Conservation (phyloP, 1,140 invertebrate species). For the Oryctes rhinoceros region DNA sequence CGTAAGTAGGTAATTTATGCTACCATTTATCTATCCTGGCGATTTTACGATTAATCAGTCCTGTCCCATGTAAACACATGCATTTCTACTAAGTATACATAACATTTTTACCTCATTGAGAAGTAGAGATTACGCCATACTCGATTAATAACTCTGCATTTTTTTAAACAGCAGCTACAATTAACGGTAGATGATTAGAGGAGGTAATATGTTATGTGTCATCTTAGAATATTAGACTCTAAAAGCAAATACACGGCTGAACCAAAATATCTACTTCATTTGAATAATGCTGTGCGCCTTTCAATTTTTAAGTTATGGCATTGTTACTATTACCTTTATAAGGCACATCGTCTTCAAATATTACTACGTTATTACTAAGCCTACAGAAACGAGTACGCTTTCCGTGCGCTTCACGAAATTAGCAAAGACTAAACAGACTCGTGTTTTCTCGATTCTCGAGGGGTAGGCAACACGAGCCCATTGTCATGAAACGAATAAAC, state of each 20-base stretch:
- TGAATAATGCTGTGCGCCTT: neutral
- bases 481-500: too few species aligned
- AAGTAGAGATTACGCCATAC: neutral
- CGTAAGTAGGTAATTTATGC: conserved; percentile 1
- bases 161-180: neutral
- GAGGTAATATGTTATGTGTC: too few species aligned
- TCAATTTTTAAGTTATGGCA: neutral
- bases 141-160: neutral
- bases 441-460: too few species aligned
- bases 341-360: too few species aligned
- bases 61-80: neutral
- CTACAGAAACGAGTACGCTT: too few species aligned
- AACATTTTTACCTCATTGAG: neutral
- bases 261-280: neutral
- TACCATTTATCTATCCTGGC: neutral
- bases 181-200: too few species aligned
- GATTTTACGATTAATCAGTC: neutral
- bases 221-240: too few species aligned
- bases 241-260: neutral
- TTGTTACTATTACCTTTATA: neutral
- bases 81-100: neutral
- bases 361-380: too few species aligned
- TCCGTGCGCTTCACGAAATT: too few species aligned
- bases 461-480: too few species aligned
- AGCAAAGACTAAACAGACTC: too few species aligned